Evolutionary conservation across 2,113 vertebrate species (phyloP).

Genomic region (Amphilophus citrinellus): DNA sequence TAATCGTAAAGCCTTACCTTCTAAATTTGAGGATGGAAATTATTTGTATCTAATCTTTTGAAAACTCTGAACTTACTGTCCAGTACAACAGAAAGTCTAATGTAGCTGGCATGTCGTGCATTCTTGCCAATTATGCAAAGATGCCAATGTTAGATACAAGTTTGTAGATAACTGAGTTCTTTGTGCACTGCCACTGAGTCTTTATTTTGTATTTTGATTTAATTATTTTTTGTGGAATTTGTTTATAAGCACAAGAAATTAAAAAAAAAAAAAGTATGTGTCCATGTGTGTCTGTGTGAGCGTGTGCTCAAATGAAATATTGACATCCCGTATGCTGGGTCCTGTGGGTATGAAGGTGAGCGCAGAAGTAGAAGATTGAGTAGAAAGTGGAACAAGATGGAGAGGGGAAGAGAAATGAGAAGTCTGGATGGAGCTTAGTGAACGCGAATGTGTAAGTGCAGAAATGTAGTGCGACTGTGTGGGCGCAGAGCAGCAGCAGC

Average conservation of each 20-base stretch:
- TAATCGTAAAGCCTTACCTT: neutral
- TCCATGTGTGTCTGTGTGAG: neutral
- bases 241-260: neutral
- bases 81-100: neutral
- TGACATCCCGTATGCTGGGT: constrained; percentile 15
- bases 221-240: neutral
- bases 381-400: constrained; percentile 44
- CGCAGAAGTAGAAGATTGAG: constrained; percentile 46
- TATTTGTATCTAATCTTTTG: neutral
- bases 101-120: neutral
- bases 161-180: neutral
- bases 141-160: neutral
- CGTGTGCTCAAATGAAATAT: constrained; percentile 48
- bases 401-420: constrained; percentile 52
- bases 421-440: constrained; percentile 24
- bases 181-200: neutral
- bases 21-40: neutral
- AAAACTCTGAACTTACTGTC: neutral
- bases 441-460: constrained; percentile 32
- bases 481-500: constrained; percentile 28
- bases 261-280: neutral
- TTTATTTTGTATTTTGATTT: neutral
- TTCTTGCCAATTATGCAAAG: neutral
- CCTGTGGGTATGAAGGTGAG: constrained; percentile 47
- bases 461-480: constrained; percentile 36